Percentiles rank a stretch among this genome's conserved stretches.
phyloP scores from a whole-genome alignment of 92 coral and sea anemone species.

The Parazoanthus darwini region DNA sequence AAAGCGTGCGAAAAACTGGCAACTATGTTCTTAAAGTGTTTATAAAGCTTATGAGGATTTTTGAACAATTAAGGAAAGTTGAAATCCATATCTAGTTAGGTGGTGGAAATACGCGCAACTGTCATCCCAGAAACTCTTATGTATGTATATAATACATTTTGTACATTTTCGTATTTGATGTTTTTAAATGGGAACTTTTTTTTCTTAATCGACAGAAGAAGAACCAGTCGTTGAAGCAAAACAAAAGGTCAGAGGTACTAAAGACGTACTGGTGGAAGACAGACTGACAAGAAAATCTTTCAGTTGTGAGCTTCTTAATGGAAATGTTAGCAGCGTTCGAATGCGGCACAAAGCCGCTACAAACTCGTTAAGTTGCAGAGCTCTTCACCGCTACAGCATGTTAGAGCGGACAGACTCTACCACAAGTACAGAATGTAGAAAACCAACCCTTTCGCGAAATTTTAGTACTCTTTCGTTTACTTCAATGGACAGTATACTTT shows the following conservation, averaged over 20 bases:
- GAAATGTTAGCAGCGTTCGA: not conserved
- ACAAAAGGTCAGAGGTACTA: not conserved
- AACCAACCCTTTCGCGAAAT: not conserved
- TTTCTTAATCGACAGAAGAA: not conserved
- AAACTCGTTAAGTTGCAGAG: slow-evolving; percentile 28
- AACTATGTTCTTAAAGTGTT: too few species aligned
- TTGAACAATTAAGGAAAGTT: too few species aligned
- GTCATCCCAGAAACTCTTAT: too few species aligned
- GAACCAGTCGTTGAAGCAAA: not conserved
- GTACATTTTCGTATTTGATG: not conserved
- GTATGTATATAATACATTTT: not conserved
- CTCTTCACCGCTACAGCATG: slow-evolving; percentile 31
- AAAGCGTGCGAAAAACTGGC: too few species aligned
- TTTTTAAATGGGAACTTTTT: not conserved
- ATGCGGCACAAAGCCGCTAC: slow-evolving; percentile 14
- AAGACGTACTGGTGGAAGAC: not conserved
- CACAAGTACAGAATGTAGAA: not conserved
- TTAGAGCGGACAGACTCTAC: slow-evolving; percentile 14
- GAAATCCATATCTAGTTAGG: too few species aligned
- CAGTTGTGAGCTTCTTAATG: slow-evolving; percentile 36
- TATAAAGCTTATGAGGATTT: too few species aligned
- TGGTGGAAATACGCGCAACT: too few species aligned
- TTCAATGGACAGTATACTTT: slow-evolving; percentile 22
- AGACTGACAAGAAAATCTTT: slow-evolving; percentile 20
- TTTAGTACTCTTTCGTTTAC: not conserved